A percentile compares a stretch with the other conserved stretches of the same genome.
These are phyloP conservation scores for Naja naja DNA, from an alignment of 2,113 vertebrate species.

Conservation along the genomic window DNA sequence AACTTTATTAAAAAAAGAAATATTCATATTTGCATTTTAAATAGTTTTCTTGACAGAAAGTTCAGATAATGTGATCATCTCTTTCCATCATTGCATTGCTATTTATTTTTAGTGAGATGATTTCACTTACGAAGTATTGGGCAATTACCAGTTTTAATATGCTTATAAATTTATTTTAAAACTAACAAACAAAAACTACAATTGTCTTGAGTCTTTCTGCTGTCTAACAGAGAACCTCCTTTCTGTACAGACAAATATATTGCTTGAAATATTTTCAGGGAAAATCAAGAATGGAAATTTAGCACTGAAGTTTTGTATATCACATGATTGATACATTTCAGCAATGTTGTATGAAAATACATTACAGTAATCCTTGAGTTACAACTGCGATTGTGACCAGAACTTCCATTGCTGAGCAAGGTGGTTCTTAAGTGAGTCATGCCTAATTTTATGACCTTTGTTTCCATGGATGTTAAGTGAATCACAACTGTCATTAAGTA, in stretches of 20 bases:
- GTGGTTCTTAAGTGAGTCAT: not conserved
- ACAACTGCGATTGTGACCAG: not conserved
- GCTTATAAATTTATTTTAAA: constrained; percentile 20
- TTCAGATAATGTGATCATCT: not conserved
- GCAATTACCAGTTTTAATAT: constrained; percentile 28
- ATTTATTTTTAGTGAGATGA: constrained; percentile 28
- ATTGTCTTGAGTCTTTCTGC: not conserved
- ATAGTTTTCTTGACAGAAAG: constrained; percentile 22
- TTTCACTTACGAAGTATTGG: constrained; percentile 32
- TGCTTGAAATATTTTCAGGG: not conserved
- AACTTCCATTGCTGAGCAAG: not conserved
- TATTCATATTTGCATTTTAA: constrained; percentile 50
- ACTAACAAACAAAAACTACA: constrained; percentile 26
- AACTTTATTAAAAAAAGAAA: too few species aligned
- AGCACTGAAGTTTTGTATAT: constrained; percentile 9
- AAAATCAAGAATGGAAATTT: not conserved
- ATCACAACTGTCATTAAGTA: not conserved
- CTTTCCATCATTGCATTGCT: not conserved
- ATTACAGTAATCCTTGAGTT: not conserved
- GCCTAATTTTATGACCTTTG: not conserved
- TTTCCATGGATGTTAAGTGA: not conserved
- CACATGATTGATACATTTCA: constrained; percentile 20
- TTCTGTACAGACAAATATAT: not conserved
- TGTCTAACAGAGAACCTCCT: constrained; percentile 5
- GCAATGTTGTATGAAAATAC: constrained; percentile 4